A percentile compares a stretch with the other conserved stretches of the same genome.
phyloP scores from a whole-genome alignment of 2,888 invertebrate genomes.

The Drosophila anomalipes region DNA sequence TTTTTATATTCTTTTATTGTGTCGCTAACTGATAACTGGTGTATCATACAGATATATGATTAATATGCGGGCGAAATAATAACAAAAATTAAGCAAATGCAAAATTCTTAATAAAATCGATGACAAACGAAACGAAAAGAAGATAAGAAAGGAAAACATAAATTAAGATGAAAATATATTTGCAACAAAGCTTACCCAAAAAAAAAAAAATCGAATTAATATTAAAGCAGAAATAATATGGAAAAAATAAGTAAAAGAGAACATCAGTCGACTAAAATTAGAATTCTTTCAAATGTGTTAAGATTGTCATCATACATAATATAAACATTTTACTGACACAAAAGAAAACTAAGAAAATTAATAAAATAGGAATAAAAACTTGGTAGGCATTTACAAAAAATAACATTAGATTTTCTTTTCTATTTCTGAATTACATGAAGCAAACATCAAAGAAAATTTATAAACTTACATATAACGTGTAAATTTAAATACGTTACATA shows the following conservation, averaged over 20 bases:
- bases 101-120: not conserved
- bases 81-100: not conserved
- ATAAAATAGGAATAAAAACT: not conserved
- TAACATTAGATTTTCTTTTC: not conserved
- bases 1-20: conserved; percentile 29
- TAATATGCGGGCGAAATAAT: not conserved
- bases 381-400: not conserved
- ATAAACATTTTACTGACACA: not conserved
- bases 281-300: not conserved
- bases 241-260: not conserved
- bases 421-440: not conserved
- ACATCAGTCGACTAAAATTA: not conserved
- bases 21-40: conserved; percentile 3
- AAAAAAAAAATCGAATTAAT: not conserved
- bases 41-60: not conserved
- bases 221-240: not conserved
- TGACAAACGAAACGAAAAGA: not conserved
- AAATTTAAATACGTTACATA: not conserved
- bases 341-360: not conserved
- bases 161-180: not conserved
- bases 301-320: not conserved
- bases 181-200: not conserved
- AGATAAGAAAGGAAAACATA: not conserved
- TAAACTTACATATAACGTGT: not conserved
- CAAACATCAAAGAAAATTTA: not conserved